phyloP scores from a whole-genome alignment of 2,113 vertebrate genomes.

The Salvelinus sp. region DNA sequence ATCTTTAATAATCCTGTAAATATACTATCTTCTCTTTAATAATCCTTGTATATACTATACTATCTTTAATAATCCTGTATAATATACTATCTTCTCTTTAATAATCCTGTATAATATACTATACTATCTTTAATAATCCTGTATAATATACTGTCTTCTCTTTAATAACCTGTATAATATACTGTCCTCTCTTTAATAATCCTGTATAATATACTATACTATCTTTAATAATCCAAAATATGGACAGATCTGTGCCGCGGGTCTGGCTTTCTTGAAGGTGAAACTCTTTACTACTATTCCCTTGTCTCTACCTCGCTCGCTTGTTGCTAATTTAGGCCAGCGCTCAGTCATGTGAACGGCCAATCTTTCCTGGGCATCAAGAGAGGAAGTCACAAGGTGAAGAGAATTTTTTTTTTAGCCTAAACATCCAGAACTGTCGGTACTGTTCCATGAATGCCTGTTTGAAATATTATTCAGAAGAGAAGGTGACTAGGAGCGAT shows the following conservation, averaged over 20 bases:
- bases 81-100: no score
- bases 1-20: no score
- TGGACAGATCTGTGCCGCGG: conserved; percentile 4
- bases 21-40: no score
- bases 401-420: background rate
- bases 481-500: background rate
- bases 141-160: no score
- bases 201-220: no score
- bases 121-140: no score
- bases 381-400: conserved; percentile 33
- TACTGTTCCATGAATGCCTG: background rate
- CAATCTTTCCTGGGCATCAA: conserved; percentile 28
- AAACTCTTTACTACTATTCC: conserved; percentile 17
- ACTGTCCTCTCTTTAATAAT: no score
- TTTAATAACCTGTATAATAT: no score
- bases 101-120: no score
- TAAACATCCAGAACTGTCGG: conserved; percentile 2
- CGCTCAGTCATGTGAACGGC: conserved; percentile 35
- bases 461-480: background rate
- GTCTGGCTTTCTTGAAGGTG: conserved; percentile 33
- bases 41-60: background rate
- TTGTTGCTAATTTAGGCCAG: conserved; percentile 11
- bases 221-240: conserved; percentile 24
- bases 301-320: conserved; percentile 21
- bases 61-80: no score